These are phyloP conservation scores for Dynastes maya DNA, from an alignment of 2,888 invertebrate genomes.

Conservation along the genomic window DNA sequence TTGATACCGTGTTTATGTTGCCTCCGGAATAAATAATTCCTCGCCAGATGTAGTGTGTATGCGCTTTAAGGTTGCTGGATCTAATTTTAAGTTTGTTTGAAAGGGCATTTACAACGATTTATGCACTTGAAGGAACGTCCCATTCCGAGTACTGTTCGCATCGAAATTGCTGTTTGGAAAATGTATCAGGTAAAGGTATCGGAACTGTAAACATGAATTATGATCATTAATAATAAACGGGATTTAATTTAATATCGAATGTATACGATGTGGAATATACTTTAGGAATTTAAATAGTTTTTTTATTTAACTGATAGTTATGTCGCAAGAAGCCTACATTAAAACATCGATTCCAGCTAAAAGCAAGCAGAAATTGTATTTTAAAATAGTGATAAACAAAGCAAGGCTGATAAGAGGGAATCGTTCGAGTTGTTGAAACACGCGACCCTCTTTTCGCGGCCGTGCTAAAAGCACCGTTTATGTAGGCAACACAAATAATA, in stretches of 20 bases:
- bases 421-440: too few species aligned
- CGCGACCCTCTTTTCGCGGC: too few species aligned
- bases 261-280: too few species aligned
- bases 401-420: too few species aligned
- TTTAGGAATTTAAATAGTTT: too few species aligned
- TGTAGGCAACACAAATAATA: too few species aligned
- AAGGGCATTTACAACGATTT: slow-evolving; percentile 45
- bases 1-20: slow-evolving; percentile 37
- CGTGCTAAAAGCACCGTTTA: too few species aligned
- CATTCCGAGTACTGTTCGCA: slow-evolving; percentile 29
- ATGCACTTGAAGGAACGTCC: slow-evolving; percentile 46
- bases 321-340: too few species aligned
- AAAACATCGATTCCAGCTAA: too few species aligned
- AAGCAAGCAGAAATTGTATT: too few species aligned
- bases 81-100: slow-evolving; percentile 42
- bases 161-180: background rate
- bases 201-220: slow-evolving; percentile 25
- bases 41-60: slow-evolving; percentile 37
- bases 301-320: too few species aligned
- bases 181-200: background rate
- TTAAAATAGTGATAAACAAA: too few species aligned
- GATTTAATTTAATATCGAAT: background rate
- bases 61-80: slow-evolving; percentile 34
- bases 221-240: slow-evolving; percentile 20
- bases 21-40: slow-evolving; percentile 34